A percentile compares a stretch with the other conserved stretches of the same genome.
Conservation (phyloP, 2,888 invertebrate genomes). For the Empis livida region DNA sequence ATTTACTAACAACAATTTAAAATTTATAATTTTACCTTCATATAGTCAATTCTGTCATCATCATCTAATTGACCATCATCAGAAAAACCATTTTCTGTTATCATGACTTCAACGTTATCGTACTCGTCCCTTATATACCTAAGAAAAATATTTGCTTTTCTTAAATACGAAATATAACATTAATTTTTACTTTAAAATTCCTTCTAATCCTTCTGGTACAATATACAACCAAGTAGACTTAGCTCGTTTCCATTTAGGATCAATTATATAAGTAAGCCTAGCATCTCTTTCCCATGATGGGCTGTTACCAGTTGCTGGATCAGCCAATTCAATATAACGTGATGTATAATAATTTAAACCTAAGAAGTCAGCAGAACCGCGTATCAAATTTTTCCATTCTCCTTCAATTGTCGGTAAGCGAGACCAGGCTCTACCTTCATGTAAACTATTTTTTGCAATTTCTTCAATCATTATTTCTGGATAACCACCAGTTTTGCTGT, state of each 20-base stretch:
- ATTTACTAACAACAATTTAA: neutral
- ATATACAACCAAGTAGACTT: constrained; percentile 24
- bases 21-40: constrained; percentile 14
- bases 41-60: constrained; percentile 27
- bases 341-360: constrained; percentile 26
- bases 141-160: neutral
- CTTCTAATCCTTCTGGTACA: constrained; percentile 23
- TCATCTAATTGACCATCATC: constrained; percentile 33
- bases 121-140: constrained; percentile 44
- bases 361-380: constrained; percentile 23
- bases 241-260: constrained; percentile 20
- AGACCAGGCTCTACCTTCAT: constrained; percentile 23
- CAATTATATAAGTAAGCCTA: constrained; percentile 14
- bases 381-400: constrained; percentile 15
- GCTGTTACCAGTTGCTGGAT: constrained; percentile 17
- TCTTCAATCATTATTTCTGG: constrained; percentile 24
- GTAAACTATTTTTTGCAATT: constrained; percentile 22
- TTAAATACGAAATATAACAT: too few relatives aligned
- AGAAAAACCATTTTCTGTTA: constrained; percentile 48
- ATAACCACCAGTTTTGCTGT: constrained; percentile 23
- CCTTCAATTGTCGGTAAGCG: constrained; percentile 17
- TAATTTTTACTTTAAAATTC: constrained; percentile 14
- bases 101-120: constrained; percentile 40
- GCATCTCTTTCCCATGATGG: constrained; percentile 43
- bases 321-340: constrained; percentile 14